Evolutionary conservation across 2,888 invertebrate genomes (phyloP), one percentile per base, ranked within the genome.

Genomic region (Drosophila macrospina): DNA sequence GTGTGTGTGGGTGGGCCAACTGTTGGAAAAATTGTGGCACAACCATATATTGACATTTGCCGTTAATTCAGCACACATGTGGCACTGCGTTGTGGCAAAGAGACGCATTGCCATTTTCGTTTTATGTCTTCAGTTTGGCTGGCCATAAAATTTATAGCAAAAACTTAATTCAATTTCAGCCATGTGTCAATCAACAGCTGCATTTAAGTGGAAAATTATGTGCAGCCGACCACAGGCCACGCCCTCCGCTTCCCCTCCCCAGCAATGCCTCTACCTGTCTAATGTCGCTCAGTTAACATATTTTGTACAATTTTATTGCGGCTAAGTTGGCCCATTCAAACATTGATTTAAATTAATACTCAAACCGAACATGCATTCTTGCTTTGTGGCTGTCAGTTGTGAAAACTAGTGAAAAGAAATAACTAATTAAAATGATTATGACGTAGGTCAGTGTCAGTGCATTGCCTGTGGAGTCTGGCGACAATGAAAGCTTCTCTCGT

Each of bases 171-270:
- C 79, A 79, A 79, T 83, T 86, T 69, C 24, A 70, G 79, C 78
- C 79, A 79, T 79, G 79, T 84, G 83, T 80, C 83, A 86, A 86
- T 86, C 86, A 86, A 63, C 74, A 74, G 84, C 71, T 83, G 84
- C 86, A 86, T 74, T 83, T 86, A 74, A 83, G 84, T 83, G 79
- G 69, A 86, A 83, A 80, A 77, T 74, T 70, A 84, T 83, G 78
- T 86, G 86, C 65, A 76, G 45, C 47, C 57, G 24, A 50, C 55
- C 65, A 44, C 64, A 61, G 32, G 55, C 60, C 47, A 15, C 13
- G 11, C 44, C 20, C 26, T 6, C 42, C 1, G 7, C n/a, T 24
- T 28, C 15, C 10, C 32, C 3, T 0, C 39, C 47, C 41, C 57
- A 39, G 30, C 20, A 39, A 5, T 36, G 30, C 48, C 20, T 30